Conservation (phyloP, 2,797 vertebrate genomes). For the Enteromius anoplus region DNA sequence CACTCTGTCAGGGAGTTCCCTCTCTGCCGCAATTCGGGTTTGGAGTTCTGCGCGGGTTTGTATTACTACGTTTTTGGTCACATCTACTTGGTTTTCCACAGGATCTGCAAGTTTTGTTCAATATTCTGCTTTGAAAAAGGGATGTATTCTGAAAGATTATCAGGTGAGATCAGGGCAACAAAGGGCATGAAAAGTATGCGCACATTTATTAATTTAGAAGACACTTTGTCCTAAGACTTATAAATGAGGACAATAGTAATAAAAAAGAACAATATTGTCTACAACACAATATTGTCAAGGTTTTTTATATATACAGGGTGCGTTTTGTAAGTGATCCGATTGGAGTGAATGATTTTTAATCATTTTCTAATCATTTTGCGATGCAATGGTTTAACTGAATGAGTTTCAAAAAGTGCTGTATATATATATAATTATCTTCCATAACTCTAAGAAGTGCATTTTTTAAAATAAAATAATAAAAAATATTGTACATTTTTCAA, state of each 20-base stretch:
- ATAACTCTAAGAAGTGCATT: background rate
- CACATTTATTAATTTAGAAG: background rate
- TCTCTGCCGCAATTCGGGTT: background rate
- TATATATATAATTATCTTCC: too few species aligned
- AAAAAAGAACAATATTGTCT: too few species aligned
- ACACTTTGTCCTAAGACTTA: too few species aligned
- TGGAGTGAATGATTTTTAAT: too few species aligned
- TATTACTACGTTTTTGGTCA: slow-evolving; percentile 1
- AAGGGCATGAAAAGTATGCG: background rate
- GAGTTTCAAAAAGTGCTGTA: too few species aligned
- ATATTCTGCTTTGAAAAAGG: background rate
- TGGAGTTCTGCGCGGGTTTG: background rate
- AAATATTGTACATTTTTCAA: background rate
- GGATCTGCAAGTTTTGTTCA: slow-evolving; percentile 4
- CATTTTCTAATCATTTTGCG: too few species aligned
- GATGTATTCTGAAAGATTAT: background rate
- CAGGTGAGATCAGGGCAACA: background rate
- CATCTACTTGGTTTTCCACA: background rate
- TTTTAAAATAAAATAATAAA: background rate
- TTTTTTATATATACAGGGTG: too few species aligned
- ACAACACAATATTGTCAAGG: too few species aligned
- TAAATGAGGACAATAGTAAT: too few species aligned
- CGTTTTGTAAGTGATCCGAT: too few species aligned
- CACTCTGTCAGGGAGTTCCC: slow-evolving; percentile 37
- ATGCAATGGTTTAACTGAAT: too few species aligned